phyloP scores from a whole-genome alignment of 2,797 vertebrate genomes.

The Pangasius mekongensis region DNA sequence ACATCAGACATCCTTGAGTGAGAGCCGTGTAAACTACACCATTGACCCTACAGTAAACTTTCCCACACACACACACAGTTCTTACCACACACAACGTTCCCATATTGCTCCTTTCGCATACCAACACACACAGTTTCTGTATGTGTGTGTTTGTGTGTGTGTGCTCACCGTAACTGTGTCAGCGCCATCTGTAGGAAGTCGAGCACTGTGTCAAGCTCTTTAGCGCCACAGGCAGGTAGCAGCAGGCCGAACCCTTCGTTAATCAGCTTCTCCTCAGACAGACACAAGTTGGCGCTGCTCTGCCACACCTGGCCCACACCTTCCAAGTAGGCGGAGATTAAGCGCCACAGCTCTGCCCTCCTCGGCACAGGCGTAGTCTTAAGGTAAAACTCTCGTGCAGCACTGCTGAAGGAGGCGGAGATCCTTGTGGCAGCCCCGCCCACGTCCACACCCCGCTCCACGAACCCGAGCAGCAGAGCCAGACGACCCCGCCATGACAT shows the following conservation, averaged over 20 bases:
- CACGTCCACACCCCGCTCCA: slow-evolving; percentile 86
- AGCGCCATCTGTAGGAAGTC: slow-evolving; percentile 86
- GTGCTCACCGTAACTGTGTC: slow-evolving; percentile 87
- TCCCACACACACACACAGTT: slow-evolving; percentile 76
- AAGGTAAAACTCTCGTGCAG: slow-evolving; percentile 91
- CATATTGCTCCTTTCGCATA: neutral
- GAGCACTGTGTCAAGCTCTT: slow-evolving; percentile 85
- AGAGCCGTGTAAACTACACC: neutral
- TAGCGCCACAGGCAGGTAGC: slow-evolving; percentile 87
- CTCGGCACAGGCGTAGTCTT: slow-evolving; percentile 83
- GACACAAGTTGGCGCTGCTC: slow-evolving; percentile 80
- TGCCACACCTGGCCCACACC: slow-evolving; percentile 93
- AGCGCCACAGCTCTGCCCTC: slow-evolving; percentile 84
- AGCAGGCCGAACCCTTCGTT: slow-evolving; percentile 92
- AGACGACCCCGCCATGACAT: slow-evolving; percentile 51
- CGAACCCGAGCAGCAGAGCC: slow-evolving; percentile 69
- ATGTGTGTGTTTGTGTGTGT: slow-evolving; percentile 6
- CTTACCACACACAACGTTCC: neutral
- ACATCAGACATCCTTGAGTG: neutral
- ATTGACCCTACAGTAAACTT: neutral
- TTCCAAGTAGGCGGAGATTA: slow-evolving; percentile 90
- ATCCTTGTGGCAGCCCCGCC: slow-evolving; percentile 76
- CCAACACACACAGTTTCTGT: neutral
- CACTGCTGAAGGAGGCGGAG: slow-evolving; percentile 82
- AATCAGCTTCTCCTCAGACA: slow-evolving; percentile 91